These are phyloP conservation scores for Rhizomys pruinosus DNA, from an alignment of 2,113 vertebrate genomes.

Conservation along the genomic window DNA sequence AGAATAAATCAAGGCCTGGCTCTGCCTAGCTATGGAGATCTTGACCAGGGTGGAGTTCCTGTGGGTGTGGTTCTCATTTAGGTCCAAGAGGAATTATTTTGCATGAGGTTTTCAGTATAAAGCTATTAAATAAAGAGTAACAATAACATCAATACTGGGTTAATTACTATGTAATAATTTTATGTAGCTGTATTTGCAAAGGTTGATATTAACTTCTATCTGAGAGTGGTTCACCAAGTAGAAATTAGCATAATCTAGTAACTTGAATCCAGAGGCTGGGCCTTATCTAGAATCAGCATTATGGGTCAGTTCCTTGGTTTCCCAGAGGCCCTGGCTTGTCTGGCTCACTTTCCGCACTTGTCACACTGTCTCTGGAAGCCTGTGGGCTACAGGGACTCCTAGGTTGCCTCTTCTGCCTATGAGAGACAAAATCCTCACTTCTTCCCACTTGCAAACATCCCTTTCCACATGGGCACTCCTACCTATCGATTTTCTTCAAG, in stretches of 20 bases:
- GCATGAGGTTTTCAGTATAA: not conserved
- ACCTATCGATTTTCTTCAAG: not conserved
- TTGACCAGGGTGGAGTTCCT: not conserved
- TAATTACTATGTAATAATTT: not conserved
- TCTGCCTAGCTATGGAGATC: not conserved
- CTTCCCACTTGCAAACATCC: not conserved
- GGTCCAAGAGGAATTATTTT: not conserved
- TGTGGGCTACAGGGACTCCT: not conserved
- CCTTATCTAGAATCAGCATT: not conserved
- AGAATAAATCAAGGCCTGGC: not conserved
- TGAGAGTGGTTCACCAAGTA: not conserved
- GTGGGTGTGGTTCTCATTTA: not conserved
- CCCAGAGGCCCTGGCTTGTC: too few relatives aligned
- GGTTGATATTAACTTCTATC: not conserved
- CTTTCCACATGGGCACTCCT: not conserved
- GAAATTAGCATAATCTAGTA: not conserved
- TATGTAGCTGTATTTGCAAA: not conserved
- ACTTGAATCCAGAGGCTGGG: not conserved
- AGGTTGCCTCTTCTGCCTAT: not conserved
- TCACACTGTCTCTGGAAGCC: not conserved
- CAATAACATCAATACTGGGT: not conserved
- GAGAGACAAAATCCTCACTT: not conserved
- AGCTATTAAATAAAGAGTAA: not conserved
- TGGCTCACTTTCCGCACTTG: not conserved
- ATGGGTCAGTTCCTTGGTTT: rapidly evolving